These are phyloP conservation scores for Sphaerophoria taeniata DNA, from an alignment of 2,888 invertebrate species.

Conservation along the genomic window DNA sequence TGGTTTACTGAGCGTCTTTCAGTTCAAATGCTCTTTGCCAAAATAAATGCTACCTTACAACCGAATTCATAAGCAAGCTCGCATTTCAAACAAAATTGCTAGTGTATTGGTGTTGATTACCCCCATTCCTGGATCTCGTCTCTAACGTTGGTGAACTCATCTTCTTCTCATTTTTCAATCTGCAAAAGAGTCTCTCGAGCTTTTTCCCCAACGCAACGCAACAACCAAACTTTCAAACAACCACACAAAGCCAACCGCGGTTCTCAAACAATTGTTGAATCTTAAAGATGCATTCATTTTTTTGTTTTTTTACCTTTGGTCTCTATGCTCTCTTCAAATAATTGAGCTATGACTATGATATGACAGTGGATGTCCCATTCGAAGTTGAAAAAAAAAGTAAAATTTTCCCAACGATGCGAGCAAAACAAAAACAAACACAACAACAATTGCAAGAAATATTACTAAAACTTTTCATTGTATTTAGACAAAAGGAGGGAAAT, in stretches of 20 bases:
- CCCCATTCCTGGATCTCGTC: not conserved
- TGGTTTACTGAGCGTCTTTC: conserved; percentile 28
- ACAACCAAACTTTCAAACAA: conserved; percentile 25
- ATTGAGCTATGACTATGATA: conserved; percentile 38
- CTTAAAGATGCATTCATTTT: conserved; percentile 63
- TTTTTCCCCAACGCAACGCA: conserved; percentile 34
- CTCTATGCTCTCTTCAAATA: conserved; percentile 44
- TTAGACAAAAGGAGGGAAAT: conserved; percentile 68
- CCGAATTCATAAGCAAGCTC: not conserved
- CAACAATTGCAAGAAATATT: conserved; percentile 58
- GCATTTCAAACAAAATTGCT: not conserved
- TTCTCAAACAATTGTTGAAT: conserved; percentile 54
- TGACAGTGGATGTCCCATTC: conserved; percentile 26
- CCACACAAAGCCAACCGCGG: too few species aligned
- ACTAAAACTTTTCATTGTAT: conserved; percentile 49
- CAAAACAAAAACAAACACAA: conserved; percentile 75
- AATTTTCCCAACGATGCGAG: conserved; percentile 56
- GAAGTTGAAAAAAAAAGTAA: conserved; percentile 71
- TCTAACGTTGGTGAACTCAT: conserved; percentile 28
- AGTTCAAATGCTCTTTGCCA: conserved; percentile 27
- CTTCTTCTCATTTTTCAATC: conserved; percentile 13
- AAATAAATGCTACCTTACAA: conserved; percentile 35
- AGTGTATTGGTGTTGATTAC: conserved; percentile 6
- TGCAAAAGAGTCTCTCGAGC: conserved; percentile 11
- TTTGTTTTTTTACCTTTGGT: conserved; percentile 34